A percentile compares a stretch with the other conserved stretches of the same genome.
Conservation (phyloP, 2,113 vertebrate species). For the Nycticryphes semicollaris region DNA sequence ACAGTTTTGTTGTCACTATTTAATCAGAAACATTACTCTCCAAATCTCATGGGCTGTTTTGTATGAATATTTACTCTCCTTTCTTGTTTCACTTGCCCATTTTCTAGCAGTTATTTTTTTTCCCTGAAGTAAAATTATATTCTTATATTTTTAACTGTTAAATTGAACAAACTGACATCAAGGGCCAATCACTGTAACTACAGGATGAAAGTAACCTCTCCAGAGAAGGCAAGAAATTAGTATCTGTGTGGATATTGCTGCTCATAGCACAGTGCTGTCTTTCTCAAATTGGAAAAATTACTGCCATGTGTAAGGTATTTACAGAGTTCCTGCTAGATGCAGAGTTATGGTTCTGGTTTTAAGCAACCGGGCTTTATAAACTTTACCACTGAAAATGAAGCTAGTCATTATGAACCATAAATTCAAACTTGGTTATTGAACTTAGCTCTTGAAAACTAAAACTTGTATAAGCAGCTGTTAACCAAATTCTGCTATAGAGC, state of each 20-base stretch:
- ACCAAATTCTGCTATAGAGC: background rate
- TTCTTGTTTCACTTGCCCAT: background rate
- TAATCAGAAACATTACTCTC: background rate
- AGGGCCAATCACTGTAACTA: background rate
- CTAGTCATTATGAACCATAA: background rate
- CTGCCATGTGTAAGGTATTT: fast-evolving
- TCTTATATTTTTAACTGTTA: background rate
- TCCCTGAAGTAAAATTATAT: fast-evolving
- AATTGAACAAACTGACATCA: background rate
- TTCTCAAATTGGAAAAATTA: background rate
- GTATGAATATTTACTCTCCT: background rate
- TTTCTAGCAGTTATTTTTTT: background rate
- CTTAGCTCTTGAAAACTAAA: background rate
- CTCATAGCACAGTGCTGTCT: background rate
- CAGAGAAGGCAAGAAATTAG: background rate
- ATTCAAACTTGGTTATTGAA: background rate
- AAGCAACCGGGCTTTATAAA: background rate
- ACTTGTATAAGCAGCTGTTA: background rate
- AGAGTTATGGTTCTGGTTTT: background rate
- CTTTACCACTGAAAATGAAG: background rate
- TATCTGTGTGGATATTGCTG: background rate
- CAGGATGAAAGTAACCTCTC: background rate
- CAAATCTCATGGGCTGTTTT: background rate
- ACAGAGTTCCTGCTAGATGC: background rate
- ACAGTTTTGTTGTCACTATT: background rate